phyloP scores from a whole-genome alignment of 2,797 vertebrate species.

The Leptatherina wallacei region DNA sequence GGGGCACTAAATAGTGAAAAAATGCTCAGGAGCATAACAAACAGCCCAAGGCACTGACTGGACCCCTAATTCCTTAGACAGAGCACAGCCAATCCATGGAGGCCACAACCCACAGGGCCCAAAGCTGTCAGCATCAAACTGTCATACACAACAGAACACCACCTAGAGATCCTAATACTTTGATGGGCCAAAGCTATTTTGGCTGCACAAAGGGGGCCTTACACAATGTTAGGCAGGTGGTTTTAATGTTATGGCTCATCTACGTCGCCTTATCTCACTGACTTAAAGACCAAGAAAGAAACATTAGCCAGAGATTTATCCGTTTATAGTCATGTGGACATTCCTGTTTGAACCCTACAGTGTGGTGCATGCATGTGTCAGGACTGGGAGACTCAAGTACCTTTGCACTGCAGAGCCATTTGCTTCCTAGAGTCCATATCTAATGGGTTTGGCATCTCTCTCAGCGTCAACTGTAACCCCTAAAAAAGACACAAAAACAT shows the following conservation, averaged over 20 bases:
- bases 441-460: conserved; percentile 78
- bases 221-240: neutral
- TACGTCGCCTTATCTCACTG: neutral
- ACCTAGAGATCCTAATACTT: neutral
- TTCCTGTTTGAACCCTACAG: neutral
- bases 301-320: neutral
- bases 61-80: neutral
- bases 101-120: neutral
- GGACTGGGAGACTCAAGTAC: conserved; percentile 61
- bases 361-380: neutral
- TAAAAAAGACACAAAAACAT: conserved; percentile 41
- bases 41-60: too few species aligned
- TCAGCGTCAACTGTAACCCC: conserved; percentile 88
- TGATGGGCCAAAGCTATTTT: neutral
- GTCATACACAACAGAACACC: neutral
- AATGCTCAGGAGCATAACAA: neutral
- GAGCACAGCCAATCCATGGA: neutral
- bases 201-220: neutral
- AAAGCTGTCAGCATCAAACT: neutral
- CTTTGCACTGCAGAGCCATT: conserved; percentile 89
- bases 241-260: neutral
- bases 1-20: neutral
- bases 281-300: neutral
- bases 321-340: neutral
- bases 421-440: conserved; percentile 91